Conservation (phyloP, 2,888 invertebrate genomes). For the Athrips mouffetella region DNA sequence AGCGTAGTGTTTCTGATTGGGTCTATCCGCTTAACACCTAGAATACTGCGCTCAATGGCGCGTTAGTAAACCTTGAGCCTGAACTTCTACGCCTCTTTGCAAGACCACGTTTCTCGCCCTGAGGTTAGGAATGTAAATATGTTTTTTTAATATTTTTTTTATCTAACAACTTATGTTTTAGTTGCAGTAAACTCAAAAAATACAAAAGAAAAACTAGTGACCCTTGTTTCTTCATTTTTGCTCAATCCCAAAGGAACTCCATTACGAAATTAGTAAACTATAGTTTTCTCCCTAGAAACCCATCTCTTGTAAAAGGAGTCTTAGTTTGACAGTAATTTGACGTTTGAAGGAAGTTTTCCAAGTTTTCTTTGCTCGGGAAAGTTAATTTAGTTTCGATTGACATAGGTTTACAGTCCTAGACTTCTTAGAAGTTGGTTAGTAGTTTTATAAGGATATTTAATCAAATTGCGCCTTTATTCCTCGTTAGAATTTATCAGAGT, state of each 20-base stretch:
- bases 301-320: constrained; percentile 12
- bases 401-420: background rate
- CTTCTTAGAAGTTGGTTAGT: background rate
- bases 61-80: too few species aligned
- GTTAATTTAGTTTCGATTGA: constrained; percentile 1
- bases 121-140: background rate
- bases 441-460: background rate
- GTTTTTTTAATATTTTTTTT: too few species aligned
- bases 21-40: too few species aligned
- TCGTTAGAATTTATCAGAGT: too few species aligned
- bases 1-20: too few species aligned
- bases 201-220: constrained; percentile 1
- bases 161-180: too few species aligned
- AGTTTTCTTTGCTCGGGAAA: constrained; percentile 8
- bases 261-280: constrained; percentile 53
- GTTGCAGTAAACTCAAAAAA: too few species aligned
- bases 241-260: constrained; percentile 25
- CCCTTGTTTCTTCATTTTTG: background rate
- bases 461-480: background rate
- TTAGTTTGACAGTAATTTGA: constrained; percentile 19
- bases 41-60: too few species aligned
- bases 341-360: constrained; percentile 13
- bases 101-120: background rate
- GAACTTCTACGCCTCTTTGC: too few species aligned
- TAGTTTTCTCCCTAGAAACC: constrained; percentile 3